Evolutionary conservation across 2,888 invertebrate species (phyloP), one percentile per base, ranked within the genome.

Genomic region (Tenthredo distinguenda): DNA sequence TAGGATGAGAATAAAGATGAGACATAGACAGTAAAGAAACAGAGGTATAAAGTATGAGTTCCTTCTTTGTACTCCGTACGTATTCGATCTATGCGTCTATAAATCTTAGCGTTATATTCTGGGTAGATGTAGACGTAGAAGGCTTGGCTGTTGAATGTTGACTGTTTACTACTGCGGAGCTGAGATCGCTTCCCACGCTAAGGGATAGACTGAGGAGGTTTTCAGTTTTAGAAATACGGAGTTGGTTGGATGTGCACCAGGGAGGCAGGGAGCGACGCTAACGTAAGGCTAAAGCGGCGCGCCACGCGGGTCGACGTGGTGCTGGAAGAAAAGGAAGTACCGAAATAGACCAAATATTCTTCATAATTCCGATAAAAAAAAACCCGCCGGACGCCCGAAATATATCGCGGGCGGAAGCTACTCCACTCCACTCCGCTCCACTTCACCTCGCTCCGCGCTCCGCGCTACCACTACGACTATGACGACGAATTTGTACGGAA

Each of bases 361-460:
- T 86, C 86, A 87, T 86, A 87, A 86, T 87, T 87, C 86, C 77
- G 87, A 85, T 86, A 55, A 85, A 87, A 86, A 77, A 87, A 87
- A 87, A 86, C 71, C 85, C 84, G 74, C 81, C 85, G 74, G 74
- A 50, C 76, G 86, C 85, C 85, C 72, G 77, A 87, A 86, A 87
- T 87, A 86, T 86, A 85, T 85, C 85, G 76, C 62, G 85, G 85
- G 81, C 85, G 85, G 85, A 85, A 85, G 82, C 85, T 85, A 58
- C 82, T 85, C 74, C 85, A 81, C 81, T 81, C 81, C 81, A 62
- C 81, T 81, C 58, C 62, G 21, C 81, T 43, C 68, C 68, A 21
- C 71, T 83, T 21, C 83, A 83, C 65, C 71, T 83, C 50, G 40
- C 40, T 82, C 65, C 81, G 81, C 26, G 26, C 26, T 47, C 43